Percentiles rank a stretch among this genome's conserved stretches.
Conservation (phyloP, 2,888 invertebrate species). For the Biston betularia region DNA sequence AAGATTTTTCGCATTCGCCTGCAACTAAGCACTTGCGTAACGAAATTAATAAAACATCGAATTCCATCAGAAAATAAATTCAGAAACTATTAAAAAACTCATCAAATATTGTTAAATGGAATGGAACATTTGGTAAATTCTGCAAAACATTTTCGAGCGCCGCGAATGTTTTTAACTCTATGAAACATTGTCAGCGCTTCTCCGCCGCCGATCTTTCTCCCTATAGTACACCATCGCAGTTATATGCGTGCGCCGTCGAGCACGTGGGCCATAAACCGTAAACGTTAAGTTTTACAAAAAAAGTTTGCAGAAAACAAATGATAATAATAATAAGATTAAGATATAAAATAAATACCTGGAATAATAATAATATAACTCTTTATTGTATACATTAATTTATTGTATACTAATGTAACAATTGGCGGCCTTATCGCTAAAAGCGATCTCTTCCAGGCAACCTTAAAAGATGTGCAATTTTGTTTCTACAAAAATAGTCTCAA, state of each 20-base stretch:
- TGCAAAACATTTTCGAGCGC: slow-evolving; percentile 15
- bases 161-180: slow-evolving; percentile 13
- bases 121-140: slow-evolving; percentile 7
- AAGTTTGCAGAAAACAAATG: no score
- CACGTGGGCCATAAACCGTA: no score
- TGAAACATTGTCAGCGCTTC: slow-evolving; percentile 8
- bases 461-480: no score
- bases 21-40: background rate
- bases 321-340: no score
- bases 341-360: no score
- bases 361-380: no score
- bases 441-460: no score
- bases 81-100: slow-evolving; percentile 13
- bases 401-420: no score
- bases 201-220: background rate
- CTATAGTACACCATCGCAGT: background rate
- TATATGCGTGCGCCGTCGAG: background rate
- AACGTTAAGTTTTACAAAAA: no score
- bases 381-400: no score
- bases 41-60: background rate
- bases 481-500: no score
- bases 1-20: background rate
- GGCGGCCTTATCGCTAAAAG: no score
- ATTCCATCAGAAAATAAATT: background rate
- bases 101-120: slow-evolving; percentile 14